Base-by-base conservation (phyloP, 2,888 invertebrate genomes). In the Mycalesis mineus region DNA sequence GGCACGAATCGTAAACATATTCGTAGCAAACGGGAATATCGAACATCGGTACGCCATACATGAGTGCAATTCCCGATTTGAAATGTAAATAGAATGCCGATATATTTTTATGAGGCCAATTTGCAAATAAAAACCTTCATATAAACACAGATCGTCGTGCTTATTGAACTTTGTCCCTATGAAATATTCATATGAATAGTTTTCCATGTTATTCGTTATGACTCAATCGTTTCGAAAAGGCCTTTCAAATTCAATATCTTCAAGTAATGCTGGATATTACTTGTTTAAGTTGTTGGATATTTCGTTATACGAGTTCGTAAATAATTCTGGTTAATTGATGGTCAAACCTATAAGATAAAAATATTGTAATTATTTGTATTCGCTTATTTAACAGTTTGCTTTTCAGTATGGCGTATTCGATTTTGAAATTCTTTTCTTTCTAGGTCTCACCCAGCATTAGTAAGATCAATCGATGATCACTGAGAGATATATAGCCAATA, bases 21-120 rank as follows among this genome's bases (percentile, higher is more conserved):
- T 28, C 42, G 11, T 28, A 1, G 42, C 22, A 29, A 44, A 13
- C 13, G 44, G 28, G 29, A 29, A 45, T 31, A 15, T 45, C 31
- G 31, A 31, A 31, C 14, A 45, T 45, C 28, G 29, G 13, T 4
- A 31, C 29, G 45, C 14, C 14, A 29, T 45, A 14, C 45, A 31
- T 31, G 31, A 31, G 45, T 31, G 45, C 45, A 45, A 15, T 45
- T 45, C 31, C n/a, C 31, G 31, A 14, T 45, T 31, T 45, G 45
- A 45, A 45, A 31, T 45, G 45, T 45, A 45, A 45, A 45, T 45
- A 14, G 45, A 45, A 45, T 28, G 29, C 31, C 45, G 45, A 45
- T 45, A 45, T 45, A 45, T 45, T 45, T 45, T 45, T 45, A 45
- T 45, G 45, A 45, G 29, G 31, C 15, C 45, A 45, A 45, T 45